Conservation (phyloP, 2,888 invertebrate species). For the Limnephilus marmoratus region DNA sequence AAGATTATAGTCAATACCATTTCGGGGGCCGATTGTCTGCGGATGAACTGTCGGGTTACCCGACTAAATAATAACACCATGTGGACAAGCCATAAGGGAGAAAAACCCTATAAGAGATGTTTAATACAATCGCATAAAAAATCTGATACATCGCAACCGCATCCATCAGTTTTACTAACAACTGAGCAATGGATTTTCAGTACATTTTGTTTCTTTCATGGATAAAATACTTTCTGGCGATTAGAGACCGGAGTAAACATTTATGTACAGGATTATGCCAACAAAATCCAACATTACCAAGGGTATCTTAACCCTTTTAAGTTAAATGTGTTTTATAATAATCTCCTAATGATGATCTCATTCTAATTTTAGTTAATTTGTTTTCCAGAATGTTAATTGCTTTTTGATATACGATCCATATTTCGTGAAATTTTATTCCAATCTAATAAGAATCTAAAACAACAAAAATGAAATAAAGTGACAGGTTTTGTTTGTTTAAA, state of each 20-base stretch:
- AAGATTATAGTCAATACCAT: too few relatives aligned
- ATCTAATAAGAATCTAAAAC: background rate
- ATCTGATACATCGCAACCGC: background rate
- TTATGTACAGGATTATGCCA: background rate
- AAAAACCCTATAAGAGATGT: too few relatives aligned
- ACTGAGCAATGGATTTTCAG: background rate
- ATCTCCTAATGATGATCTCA: slow-evolving; percentile 6
- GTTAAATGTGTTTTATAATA: background rate
- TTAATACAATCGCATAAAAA: too few relatives aligned
- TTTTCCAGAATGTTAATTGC: background rate
- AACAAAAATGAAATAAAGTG: background rate
- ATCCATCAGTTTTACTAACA: background rate
- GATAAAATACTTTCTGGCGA: background rate
- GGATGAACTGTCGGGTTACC: too few relatives aligned
- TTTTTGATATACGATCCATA: background rate
- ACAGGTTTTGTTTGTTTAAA: too few relatives aligned
- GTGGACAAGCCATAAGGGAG: too few relatives aligned
- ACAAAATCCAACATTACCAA: background rate
- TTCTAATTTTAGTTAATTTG: background rate
- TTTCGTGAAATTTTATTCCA: background rate
- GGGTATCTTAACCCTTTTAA: background rate
- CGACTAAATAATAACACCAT: too few relatives aligned
- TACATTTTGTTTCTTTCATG: background rate
- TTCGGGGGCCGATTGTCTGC: too few relatives aligned
- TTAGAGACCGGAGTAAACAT: background rate